These are phyloP conservation scores for Rosalia funebris DNA, from an alignment of 2,888 invertebrate species.

Conservation along the genomic window DNA sequence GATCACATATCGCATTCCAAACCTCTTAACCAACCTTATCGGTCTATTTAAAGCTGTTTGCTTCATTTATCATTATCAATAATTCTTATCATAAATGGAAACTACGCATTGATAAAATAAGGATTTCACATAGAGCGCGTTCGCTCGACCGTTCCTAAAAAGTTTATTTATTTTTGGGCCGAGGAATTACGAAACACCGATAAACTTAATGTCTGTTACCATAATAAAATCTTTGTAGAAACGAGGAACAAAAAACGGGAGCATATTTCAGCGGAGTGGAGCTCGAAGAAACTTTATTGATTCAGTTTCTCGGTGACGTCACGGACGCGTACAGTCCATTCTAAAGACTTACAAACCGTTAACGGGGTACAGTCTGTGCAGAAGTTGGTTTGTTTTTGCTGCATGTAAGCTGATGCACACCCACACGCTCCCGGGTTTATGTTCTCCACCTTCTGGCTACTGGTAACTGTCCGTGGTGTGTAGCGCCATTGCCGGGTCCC, in stretches of 20 bases:
- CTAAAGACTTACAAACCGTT: constrained; percentile 6
- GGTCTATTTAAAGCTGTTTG: neutral
- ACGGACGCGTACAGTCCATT: constrained; percentile 11
- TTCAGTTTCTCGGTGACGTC: constrained; percentile 16
- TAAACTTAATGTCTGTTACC: neutral
- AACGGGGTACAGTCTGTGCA: constrained; percentile 22
- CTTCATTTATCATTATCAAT: neutral
- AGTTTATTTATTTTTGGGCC: constrained; percentile 6
- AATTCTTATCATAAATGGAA: constrained; percentile 1
- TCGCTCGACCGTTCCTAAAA: neutral
- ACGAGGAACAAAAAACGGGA: constrained; percentile 18
- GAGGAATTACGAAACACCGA: neutral
- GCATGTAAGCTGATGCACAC: constrained; percentile 38
- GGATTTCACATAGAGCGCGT: neutral
- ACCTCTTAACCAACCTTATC: neutral
- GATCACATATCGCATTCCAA: no score
- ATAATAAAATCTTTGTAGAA: neutral
- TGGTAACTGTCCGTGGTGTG: neutral
- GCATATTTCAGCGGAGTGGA: constrained; percentile 15
- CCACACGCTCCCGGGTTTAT: constrained; percentile 32
- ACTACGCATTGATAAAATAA: constrained; percentile 12
- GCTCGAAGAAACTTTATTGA: constrained; percentile 19
- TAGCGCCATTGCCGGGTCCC: neutral
- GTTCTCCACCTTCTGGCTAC: constrained; percentile 6
- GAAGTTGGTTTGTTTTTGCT: constrained; percentile 35